phyloP scores from a whole-genome alignment of 2,797 vertebrate genomes.

The Labroides dimidiatus region DNA sequence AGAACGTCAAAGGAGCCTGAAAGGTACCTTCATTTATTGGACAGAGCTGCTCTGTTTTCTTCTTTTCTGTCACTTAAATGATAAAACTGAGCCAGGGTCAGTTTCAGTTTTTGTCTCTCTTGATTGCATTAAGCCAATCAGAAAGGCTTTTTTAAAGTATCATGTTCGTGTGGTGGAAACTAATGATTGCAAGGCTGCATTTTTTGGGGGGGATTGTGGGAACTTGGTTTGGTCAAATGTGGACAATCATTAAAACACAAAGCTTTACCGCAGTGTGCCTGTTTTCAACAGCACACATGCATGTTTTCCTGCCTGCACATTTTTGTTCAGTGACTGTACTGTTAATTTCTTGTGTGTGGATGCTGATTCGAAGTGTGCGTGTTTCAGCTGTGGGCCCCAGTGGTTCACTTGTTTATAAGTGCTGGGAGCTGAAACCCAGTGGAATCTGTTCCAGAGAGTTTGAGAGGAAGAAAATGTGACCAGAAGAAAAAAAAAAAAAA shows the following conservation, averaged over 20 bases:
- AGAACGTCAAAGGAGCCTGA: too few relatives aligned
- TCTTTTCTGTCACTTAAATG: not conserved
- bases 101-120: not conserved
- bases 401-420: slow-evolving; percentile 15
- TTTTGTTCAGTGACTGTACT: slow-evolving; percentile 3
- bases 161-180: slow-evolving; percentile 11
- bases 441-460: slow-evolving; percentile 10
- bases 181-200: slow-evolving; percentile 20
- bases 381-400: slow-evolving; percentile 9
- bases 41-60: not conserved
- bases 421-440: slow-evolving; percentile 25
- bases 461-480: slow-evolving; percentile 10
- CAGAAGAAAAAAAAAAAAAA: not conserved
- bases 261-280: slow-evolving; percentile 11
- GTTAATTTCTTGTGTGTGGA: slow-evolving; percentile 8
- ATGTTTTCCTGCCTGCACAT: not conserved
- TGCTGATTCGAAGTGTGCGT: not conserved
- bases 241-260: slow-evolving; percentile 1
- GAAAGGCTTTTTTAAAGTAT: slow-evolving; percentile 7
- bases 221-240: slow-evolving; percentile 12
- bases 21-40: too few relatives aligned
- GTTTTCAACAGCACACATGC: not conserved
- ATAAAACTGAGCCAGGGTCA: not conserved
- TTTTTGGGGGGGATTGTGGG: slow-evolving; percentile 37
- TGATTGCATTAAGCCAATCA: slow-evolving; percentile 19